These are phyloP conservation scores for Eciton burchellii DNA, from an alignment of 1,140 invertebrate genomes.

Conservation along the genomic window DNA sequence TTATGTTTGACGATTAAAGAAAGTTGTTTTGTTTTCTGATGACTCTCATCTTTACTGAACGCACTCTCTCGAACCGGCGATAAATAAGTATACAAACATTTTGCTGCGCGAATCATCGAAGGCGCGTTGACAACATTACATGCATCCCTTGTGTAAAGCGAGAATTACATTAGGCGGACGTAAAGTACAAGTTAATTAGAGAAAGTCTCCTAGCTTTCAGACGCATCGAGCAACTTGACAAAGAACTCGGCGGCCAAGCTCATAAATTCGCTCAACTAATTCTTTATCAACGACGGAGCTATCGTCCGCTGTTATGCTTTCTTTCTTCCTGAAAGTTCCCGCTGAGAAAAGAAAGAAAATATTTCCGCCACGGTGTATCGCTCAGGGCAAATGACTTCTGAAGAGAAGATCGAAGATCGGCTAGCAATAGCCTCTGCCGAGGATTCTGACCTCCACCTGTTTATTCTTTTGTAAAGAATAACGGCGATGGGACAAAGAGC, in stretches of 20 bases:
- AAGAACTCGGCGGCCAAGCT: not conserved
- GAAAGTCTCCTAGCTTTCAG: not conserved
- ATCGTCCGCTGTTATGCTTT: not conserved
- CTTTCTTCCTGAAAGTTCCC: conserved; percentile 3
- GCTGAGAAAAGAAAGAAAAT: not conserved
- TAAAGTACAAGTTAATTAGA: not conserved
- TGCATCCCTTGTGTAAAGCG: too few species aligned
- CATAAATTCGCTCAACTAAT: conserved; percentile 16
- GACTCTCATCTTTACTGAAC: too few species aligned
- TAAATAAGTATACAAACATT: too few species aligned
- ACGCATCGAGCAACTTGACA: not conserved
- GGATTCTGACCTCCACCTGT: not conserved
- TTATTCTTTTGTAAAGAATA: conserved; percentile 1
- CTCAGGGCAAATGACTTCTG: conserved; percentile 15
- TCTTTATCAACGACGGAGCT: not conserved
- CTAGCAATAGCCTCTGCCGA: not conserved
- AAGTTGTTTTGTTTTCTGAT: too few species aligned
- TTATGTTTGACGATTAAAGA: too few species aligned
- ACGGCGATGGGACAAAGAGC: not conserved
- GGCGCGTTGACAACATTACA: too few species aligned
- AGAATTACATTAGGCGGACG: too few species aligned
- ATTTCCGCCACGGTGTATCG: not conserved
- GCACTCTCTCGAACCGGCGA: too few species aligned
- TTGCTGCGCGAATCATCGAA: too few species aligned
- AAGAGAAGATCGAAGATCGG: conserved; percentile 6